Percentiles rank a stretch among this genome's conserved stretches.
phyloP scores from a whole-genome alignment of 2,113 vertebrate genomes.

The Hystrix cristata region DNA sequence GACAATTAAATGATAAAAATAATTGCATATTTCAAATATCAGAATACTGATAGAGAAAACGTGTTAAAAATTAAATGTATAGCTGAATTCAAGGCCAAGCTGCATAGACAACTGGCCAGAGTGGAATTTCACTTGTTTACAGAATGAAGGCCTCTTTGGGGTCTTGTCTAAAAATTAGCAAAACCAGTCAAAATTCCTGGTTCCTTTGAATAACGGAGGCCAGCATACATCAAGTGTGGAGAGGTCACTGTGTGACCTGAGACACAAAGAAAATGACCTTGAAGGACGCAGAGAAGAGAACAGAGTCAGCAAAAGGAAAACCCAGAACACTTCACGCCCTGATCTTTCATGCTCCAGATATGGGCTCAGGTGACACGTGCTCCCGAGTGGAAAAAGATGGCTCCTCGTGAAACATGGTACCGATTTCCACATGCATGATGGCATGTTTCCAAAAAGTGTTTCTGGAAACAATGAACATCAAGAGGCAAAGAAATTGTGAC shows the following conservation, averaged over 20 bases:
- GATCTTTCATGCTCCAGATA: fast-evolving
- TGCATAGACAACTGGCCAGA: fast-evolving
- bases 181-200: neutral
- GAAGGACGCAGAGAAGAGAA: too few species aligned
- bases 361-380: fast-evolving
- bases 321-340: too few species aligned
- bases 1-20: neutral
- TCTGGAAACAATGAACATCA: neutral
- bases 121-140: fast-evolving
- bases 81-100: neutral
- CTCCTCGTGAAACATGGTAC: neutral
- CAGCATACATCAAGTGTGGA: too few species aligned
- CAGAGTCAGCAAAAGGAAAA: fast-evolving
- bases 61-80: neutral
- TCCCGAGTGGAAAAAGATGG: fast-evolving
- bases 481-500: neutral
- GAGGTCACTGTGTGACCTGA: too few species aligned
- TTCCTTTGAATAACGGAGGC: neutral
- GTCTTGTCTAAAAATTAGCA: neutral
- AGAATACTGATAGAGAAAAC: neutral
- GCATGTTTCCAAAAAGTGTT: too few species aligned
- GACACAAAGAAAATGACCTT: too few species aligned
- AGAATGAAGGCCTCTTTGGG: neutral
- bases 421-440: too few species aligned
- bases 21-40: neutral